Conservation (phyloP, 1,140 invertebrate genomes). For the Scylla paramamosain region DNA sequence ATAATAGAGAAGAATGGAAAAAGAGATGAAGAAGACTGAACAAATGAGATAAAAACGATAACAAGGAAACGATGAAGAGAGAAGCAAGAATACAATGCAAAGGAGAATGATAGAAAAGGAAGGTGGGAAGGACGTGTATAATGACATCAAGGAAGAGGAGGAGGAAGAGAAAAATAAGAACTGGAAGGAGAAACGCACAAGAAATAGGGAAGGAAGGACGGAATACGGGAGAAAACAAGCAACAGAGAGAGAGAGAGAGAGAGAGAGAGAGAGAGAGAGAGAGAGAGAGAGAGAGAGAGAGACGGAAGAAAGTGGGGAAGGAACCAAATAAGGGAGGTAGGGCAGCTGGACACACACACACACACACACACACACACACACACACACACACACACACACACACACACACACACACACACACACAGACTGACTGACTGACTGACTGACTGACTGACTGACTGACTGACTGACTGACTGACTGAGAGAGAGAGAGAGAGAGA, state of each 20-base stretch:
- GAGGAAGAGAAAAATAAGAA: neutral
- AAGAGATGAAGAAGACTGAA: too few relatives aligned
- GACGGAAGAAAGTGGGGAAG: neutral
- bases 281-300: slow-evolving; percentile 18
- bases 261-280: slow-evolving; percentile 33
- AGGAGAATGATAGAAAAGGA: neutral
- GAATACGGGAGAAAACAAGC: neutral
- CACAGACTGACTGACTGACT: too few relatives aligned
- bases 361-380: neutral
- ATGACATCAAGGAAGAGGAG: neutral
- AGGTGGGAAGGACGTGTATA: neutral
- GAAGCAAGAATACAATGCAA: neutral
- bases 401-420: too few relatives aligned
- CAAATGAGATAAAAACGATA: too few relatives aligned
- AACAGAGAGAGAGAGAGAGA: neutral
- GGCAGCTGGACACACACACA: neutral
- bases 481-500: too few relatives aligned
- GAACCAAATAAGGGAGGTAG: too few relatives aligned
- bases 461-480: too few relatives aligned
- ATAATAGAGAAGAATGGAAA: neutral
- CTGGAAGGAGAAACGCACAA: too few relatives aligned
- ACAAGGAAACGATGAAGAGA: neutral
- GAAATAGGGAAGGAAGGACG: neutral
- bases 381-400: neutral
- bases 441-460: too few relatives aligned